These are phyloP conservation scores for Brachionus paranguensis DNA, from an alignment of 1,140 invertebrate genomes.

Conservation along the genomic window DNA sequence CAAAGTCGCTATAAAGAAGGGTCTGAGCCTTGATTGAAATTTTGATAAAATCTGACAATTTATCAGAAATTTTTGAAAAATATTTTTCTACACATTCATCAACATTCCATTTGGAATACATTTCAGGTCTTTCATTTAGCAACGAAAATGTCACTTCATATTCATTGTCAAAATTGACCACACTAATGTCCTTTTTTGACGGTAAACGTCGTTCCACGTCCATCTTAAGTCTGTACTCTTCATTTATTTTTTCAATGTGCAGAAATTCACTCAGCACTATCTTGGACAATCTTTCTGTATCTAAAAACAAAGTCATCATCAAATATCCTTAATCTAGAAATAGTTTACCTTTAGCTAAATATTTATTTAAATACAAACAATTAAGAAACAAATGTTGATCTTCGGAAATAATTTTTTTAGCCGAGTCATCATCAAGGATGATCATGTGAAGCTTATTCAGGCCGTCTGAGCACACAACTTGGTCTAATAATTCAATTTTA, in stretches of 20 bases:
- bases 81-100: neutral
- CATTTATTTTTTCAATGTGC: slow-evolving; percentile 1
- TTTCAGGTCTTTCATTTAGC: slow-evolving; percentile 7
- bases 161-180: slow-evolving; percentile 37
- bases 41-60: neutral
- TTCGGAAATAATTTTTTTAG: neutral
- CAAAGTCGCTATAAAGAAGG: slow-evolving; percentile 17
- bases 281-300: neutral
- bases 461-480: neutral
- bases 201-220: neutral
- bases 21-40: slow-evolving; percentile 29
- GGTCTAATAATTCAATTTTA: neutral
- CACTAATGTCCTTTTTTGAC: neutral
- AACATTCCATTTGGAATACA: slow-evolving; percentile 21
- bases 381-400: neutral
- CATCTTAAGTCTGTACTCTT: slow-evolving; percentile 1
- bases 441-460: neutral
- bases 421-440: neutral
- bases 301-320: neutral
- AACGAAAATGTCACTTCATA: slow-evolving; percentile 31
- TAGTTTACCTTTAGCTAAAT: neutral
- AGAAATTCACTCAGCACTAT: neutral
- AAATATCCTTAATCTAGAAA: neutral
- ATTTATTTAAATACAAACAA: neutral
- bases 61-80: neutral